These are phyloP conservation scores for Mustelus asterias DNA, from an alignment of 2,113 vertebrate genomes.

Conservation along the genomic window DNA sequence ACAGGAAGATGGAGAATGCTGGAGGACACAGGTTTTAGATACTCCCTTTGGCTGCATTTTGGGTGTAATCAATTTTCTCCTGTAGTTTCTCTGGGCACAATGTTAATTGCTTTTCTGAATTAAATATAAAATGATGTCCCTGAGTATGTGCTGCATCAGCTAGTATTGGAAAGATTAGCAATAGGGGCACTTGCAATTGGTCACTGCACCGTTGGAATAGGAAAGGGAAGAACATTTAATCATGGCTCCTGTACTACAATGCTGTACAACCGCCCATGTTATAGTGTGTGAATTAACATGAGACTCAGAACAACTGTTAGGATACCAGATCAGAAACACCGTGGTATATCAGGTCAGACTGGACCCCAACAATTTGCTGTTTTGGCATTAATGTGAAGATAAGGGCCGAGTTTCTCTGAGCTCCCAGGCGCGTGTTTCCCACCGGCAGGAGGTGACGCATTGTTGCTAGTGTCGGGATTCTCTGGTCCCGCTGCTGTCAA, in stretches of 20 bases:
- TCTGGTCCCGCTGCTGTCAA: too few relatives aligned
- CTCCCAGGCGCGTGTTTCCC: too few relatives aligned
- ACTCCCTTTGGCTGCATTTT: neutral
- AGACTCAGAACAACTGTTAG: neutral
- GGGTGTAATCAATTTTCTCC: neutral
- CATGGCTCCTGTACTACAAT: neutral
- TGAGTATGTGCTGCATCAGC: neutral
- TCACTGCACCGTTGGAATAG: neutral
- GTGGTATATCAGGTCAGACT: too few relatives aligned
- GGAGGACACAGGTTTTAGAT: neutral
- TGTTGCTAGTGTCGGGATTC: too few relatives aligned
- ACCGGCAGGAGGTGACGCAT: too few relatives aligned
- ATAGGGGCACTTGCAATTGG: neutral
- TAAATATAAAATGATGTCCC: neutral
- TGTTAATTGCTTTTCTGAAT: neutral
- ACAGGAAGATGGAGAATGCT: neutral
- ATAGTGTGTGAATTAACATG: neutral
- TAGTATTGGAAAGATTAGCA: neutral
- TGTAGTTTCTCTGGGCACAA: neutral
- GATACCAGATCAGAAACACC: too few relatives aligned
- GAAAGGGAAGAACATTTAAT: neutral
- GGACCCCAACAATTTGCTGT: too few relatives aligned
- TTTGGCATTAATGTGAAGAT: too few relatives aligned
- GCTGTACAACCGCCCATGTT: neutral
- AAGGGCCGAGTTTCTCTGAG: too few relatives aligned